phyloP scores from a whole-genome alignment of 2,888 invertebrate genomes.

The Idaea biselata region DNA sequence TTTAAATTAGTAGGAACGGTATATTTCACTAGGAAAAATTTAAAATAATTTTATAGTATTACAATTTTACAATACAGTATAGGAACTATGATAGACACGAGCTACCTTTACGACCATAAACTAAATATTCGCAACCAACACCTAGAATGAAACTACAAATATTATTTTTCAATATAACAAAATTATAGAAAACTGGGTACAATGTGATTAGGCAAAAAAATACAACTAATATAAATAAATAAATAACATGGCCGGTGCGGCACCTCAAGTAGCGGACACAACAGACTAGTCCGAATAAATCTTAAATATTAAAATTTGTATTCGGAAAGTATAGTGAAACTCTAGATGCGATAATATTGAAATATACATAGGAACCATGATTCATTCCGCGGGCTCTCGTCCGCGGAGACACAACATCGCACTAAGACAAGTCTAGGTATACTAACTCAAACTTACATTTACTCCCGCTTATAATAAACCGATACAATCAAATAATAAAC shows the following conservation, averaged over 20 bases:
- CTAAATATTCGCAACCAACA: slow-evolving; percentile 69
- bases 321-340: slow-evolving; percentile 81
- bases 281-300: slow-evolving; percentile 80
- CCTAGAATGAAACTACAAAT: slow-evolving; percentile 58
- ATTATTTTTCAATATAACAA: slow-evolving; percentile 55
- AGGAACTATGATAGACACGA: slow-evolving; percentile 80
- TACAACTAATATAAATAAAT: slow-evolving; percentile 61
- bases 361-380: slow-evolving; percentile 83
- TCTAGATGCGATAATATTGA: slow-evolving; percentile 81
- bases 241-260: slow-evolving; percentile 76
- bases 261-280: slow-evolving; percentile 73
- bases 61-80: slow-evolving; percentile 70
- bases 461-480: slow-evolving; percentile 59
- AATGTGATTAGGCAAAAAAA: slow-evolving; percentile 39
- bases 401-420: slow-evolving; percentile 77
- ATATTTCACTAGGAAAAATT: slow-evolving; percentile 79
- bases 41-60: slow-evolving; percentile 73
- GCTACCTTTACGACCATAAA: slow-evolving; percentile 74
- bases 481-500: slow-evolving; percentile 41
- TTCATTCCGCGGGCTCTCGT: slow-evolving; percentile 72
- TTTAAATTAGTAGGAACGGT: slow-evolving; percentile 79
- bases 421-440: slow-evolving; percentile 67
- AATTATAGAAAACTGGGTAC: slow-evolving; percentile 55
- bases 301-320: slow-evolving; percentile 81
- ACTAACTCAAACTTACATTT: slow-evolving; percentile 64